Evolutionary conservation across 1,140 invertebrate genomes (phyloP).

Genomic region (Drosophila auraria): DNA sequence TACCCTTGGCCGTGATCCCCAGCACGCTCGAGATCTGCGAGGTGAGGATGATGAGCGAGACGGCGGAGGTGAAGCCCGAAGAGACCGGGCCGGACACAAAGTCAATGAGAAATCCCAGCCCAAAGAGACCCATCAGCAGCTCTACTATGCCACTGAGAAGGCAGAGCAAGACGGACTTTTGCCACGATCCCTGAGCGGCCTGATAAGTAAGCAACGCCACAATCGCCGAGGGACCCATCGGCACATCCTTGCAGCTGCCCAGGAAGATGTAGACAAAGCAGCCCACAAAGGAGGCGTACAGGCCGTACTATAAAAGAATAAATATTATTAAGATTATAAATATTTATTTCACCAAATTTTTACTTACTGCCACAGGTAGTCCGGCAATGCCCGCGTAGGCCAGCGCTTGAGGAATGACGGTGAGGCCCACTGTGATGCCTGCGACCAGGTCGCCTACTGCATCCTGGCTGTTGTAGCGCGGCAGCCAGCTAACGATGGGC

Average conservation of each 20-base stretch:
- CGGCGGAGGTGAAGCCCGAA: conserved; percentile 96
- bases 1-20: conserved; percentile 91
- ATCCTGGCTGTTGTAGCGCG: conserved; percentile 89
- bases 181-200: conserved; percentile 89
- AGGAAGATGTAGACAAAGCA: conserved; percentile 96
- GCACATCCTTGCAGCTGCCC: conserved; percentile 94
- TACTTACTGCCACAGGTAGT: conserved; percentile 87
- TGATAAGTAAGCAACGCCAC: conserved; percentile 93
- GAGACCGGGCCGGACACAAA: conserved; percentile 97
- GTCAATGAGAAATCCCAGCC: conserved; percentile 96
- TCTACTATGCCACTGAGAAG: conserved; percentile 93
- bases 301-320: conserved; percentile 88
- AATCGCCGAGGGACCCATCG: conserved; percentile 94
- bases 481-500: conserved; percentile 91
- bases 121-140: conserved; percentile 93
- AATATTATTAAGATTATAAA: not conserved
- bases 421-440: conserved; percentile 94
- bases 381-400: conserved; percentile 94
- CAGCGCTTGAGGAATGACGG: conserved; percentile 92
- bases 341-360: not conserved
- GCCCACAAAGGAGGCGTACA: conserved; percentile 96
- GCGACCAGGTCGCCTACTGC: conserved; percentile 92
- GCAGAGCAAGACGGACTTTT: conserved; percentile 92
- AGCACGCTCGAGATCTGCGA: conserved; percentile 95
- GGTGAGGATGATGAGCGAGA: conserved; percentile 95